Evolutionary conservation across 2,888 invertebrate species (phyloP), one percentile per base, ranked within the genome.

Genomic region (Lithophane ornitopus): DNA sequence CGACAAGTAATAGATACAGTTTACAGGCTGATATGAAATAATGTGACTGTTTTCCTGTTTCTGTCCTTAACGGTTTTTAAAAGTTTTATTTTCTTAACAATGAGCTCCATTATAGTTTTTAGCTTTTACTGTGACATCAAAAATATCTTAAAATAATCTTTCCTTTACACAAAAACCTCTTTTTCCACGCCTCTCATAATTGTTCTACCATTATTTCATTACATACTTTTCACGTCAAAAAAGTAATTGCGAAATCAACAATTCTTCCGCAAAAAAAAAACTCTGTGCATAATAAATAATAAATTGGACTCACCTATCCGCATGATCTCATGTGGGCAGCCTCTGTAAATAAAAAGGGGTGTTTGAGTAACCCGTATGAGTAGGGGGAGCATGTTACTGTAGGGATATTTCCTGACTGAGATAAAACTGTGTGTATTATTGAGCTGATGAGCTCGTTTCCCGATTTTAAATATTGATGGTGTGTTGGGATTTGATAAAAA

Each of bases 221-320:
- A 34, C 73, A 14, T 62, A 61, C 2, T 7, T n/a, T 22, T 7
- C 9, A 49, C 11, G 9, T 4, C 19, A 54, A 75, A 62, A 49
- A 46, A 46, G 14, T 6, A 6, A 34, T 3, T 46, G 19, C 22
- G 26, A 19, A 41, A 22, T 16, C 34, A 11, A n/a, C n/a, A 46
- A 63, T 52, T 46, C 22, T 34, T 62, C 26, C 9, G 52, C 28
- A 63, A 66, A 72, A 84, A 72, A 84, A 72, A 67, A 26, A 34
- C 14, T 44, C 56, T 2, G 52, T 66, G 63, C 71, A 72, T 73
- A 84, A 26, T 85, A 87, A 87, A 90, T 90, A 87, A 87, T 87
- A 84, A 87, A 87, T 84, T 81, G 70, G 78, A 90, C 91, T 90
- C 86, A 90, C 90, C 90, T 78, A 80, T 70, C 85, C 80, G 84